These are phyloP conservation scores for Acanthoscelides obtectus DNA, from an alignment of 2,888 invertebrate species.

Conservation along the genomic window DNA sequence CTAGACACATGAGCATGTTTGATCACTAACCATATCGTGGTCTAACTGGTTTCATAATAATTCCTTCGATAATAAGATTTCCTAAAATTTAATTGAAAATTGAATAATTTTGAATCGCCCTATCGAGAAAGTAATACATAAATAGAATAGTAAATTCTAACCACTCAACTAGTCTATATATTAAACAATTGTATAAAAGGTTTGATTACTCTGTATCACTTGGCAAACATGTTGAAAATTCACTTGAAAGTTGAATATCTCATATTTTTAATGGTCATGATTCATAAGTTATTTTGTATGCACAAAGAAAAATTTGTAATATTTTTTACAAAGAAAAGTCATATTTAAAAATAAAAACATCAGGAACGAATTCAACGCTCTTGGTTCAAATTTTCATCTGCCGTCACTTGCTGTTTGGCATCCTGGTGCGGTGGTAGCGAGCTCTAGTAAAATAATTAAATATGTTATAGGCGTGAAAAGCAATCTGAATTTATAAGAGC, in stretches of 20 bases:
- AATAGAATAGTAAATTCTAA: neutral
- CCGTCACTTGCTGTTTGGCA: slow-evolving; percentile 52
- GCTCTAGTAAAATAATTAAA: slow-evolving; percentile 55
- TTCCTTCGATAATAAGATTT: too few relatives aligned
- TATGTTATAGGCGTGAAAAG: slow-evolving; percentile 1
- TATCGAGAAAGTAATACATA: neutral
- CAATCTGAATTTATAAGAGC: neutral
- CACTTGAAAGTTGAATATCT: neutral
- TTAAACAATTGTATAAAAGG: neutral
- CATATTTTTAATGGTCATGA: neutral
- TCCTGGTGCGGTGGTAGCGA: slow-evolving; percentile 57
- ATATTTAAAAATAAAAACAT: neutral
- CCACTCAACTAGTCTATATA: neutral
- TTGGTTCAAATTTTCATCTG: slow-evolving; percentile 73
- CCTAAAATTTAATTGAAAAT: too few relatives aligned
- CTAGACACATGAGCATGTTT: too few relatives aligned
- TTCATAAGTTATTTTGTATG: neutral
- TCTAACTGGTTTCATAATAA: too few relatives aligned
- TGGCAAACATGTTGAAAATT: neutral
- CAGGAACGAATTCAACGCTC: slow-evolving; percentile 44
- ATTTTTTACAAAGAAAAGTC: neutral
- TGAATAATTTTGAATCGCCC: neutral
- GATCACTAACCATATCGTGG: too few relatives aligned
- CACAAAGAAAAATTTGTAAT: neutral
- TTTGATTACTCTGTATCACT: neutral